Evolutionary conservation across 1,140 invertebrate genomes (phyloP).

Genomic region (Pseudoatta argentina): DNA sequence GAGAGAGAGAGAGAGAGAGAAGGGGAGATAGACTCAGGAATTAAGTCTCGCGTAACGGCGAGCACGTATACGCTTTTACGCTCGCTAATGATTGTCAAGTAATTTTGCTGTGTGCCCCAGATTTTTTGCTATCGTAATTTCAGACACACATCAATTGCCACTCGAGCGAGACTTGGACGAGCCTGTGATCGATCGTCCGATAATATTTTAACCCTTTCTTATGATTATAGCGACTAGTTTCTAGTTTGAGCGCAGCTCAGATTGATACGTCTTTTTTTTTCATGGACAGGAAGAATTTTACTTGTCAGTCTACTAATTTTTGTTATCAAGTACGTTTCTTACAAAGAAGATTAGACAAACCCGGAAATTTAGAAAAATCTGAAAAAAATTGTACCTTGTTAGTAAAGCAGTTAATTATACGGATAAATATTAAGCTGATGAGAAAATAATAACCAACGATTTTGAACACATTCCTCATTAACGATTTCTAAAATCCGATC

Average conservation of each 20-base stretch:
- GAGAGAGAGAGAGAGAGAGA: neutral
- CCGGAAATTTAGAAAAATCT: no score
- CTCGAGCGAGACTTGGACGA: conserved; percentile 16
- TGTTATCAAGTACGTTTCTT: neutral
- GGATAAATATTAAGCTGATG: neutral
- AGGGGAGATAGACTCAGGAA: conserved; percentile 21
- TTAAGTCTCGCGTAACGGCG: conserved; percentile 63
- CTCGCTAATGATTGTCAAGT: conserved; percentile 66
- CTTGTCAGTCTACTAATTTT: neutral
- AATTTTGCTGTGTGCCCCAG: conserved; percentile 59
- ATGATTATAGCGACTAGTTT: neutral
- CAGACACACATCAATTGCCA: conserved; percentile 31
- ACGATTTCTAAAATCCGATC: neutral
- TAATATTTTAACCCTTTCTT: neutral
- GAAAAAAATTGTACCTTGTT: no score
- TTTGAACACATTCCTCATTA: neutral
- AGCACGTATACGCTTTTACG: conserved; percentile 44
- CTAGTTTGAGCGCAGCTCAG: neutral
- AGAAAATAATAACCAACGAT: neutral
- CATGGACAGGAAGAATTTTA: neutral
- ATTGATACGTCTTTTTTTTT: neutral
- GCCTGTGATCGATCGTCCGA: neutral
- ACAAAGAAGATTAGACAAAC: no score
- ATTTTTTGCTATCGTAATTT: conserved; percentile 62
- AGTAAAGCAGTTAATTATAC: neutral